Percentiles rank a stretch among this genome's conserved stretches.
phyloP scores from a whole-genome alignment of 2,888 invertebrate genomes.

The Torymus aiolomorphi region DNA sequence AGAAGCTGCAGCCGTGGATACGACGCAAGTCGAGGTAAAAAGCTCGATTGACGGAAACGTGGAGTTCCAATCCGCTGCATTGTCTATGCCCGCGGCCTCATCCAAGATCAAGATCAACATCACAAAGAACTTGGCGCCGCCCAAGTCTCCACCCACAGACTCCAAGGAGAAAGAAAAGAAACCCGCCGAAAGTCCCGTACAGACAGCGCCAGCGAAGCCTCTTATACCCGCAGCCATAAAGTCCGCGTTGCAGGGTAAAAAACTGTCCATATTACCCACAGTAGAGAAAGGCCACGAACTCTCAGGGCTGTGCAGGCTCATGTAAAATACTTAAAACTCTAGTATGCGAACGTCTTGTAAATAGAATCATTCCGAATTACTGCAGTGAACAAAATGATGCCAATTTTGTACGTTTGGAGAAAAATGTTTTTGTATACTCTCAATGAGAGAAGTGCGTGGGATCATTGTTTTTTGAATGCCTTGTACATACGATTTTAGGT shows the following conservation, averaged over 20 bases:
- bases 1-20: conserved; percentile 77
- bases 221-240: conserved; percentile 77
- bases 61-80: conserved; percentile 79
- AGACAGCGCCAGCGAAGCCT: conserved; percentile 55
- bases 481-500: conserved; percentile 47
- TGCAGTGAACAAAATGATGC: conserved; percentile 5
- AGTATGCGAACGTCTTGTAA: conserved; percentile 10
- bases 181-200: conserved; percentile 82
- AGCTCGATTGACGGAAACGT: conserved; percentile 88
- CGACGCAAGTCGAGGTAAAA: conserved; percentile 78
- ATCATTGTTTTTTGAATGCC: conserved; percentile 31
- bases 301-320: conserved; percentile 92
- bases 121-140: conserved; percentile 72
- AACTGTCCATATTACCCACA: conserved; percentile 84
- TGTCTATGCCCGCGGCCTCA: conserved; percentile 75
- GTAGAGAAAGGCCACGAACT: conserved; percentile 86
- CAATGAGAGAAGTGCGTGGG: conserved; percentile 1
- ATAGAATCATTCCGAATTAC: conserved; percentile 47
- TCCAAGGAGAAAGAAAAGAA: conserved; percentile 82
- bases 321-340: conserved; percentile 78
- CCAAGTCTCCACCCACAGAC: conserved; percentile 66
- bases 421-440: conserved; percentile 14
- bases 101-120: conserved; percentile 87
- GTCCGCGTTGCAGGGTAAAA: conserved; percentile 81
- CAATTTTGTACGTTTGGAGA: conserved; percentile 33